Percentiles rank a stretch among this genome's conserved stretches.
These are phyloP conservation scores for Nomia melanderi DNA, from an alignment of 1,140 invertebrate species.

Conservation along the genomic window DNA sequence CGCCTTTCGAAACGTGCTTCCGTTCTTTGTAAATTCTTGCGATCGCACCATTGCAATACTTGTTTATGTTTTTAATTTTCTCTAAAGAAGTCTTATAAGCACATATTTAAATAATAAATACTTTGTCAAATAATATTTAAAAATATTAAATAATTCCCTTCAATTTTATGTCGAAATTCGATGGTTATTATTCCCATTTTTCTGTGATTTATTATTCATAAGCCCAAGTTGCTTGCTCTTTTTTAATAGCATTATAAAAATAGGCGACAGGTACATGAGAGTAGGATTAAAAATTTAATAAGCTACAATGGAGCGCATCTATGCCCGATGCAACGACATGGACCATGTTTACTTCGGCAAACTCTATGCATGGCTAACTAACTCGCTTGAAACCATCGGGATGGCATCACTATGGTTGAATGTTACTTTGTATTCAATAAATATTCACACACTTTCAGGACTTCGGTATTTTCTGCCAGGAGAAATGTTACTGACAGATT, in stretches of 20 bases:
- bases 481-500: too few species aligned
- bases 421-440: not conserved
- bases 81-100: too few species aligned
- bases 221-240: not conserved
- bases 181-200: too few species aligned
- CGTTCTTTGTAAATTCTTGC: not conserved
- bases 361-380: conserved; percentile 39
- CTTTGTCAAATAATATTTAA: too few species aligned
- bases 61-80: too few species aligned
- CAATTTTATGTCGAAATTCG: too few species aligned
- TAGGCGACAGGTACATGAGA: not conserved
- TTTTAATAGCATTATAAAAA: not conserved
- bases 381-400: conserved; percentile 4
- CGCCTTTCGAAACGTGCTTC: not conserved
- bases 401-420: not conserved
- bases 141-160: too few species aligned
- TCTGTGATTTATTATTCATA: too few species aligned
- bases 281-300: conserved; percentile 13
- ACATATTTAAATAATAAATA: too few species aligned
- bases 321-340: not conserved
- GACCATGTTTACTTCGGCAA: conserved; percentile 15
- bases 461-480: too few species aligned
- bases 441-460: not conserved
- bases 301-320: not conserved
- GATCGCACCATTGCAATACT: too few species aligned